phyloP scores from a whole-genome alignment of 2,888 invertebrate genomes.

The Trissolcus brochymenae region DNA sequence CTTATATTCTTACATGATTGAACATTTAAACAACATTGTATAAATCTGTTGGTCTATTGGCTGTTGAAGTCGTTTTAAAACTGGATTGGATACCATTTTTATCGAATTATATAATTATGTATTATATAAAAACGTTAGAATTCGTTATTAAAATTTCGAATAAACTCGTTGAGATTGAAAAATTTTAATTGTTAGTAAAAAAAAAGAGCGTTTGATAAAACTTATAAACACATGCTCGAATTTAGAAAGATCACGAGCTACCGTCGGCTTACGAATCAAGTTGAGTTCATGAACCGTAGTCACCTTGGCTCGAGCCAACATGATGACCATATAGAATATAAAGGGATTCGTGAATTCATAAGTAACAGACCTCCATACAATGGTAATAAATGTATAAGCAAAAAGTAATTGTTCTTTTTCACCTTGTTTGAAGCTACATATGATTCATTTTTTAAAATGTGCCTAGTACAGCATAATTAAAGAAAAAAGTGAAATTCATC shows the following conservation, averaged over 20 bases:
- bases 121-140: no score
- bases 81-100: no score
- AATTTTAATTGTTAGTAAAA: not conserved
- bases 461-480: no score
- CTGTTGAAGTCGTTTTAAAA: no score
- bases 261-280: conserved; percentile 31
- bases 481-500: no score
- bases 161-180: no score
- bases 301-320: conserved; percentile 49
- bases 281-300: conserved; percentile 41
- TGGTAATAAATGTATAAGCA: conserved; percentile 16
- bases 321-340: conserved; percentile 39
- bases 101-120: no score
- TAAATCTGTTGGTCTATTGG: no score
- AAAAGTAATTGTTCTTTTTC: conserved; percentile 16
- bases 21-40: no score
- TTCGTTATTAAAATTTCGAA: no score
- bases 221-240: conserved; percentile 5
- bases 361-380: conserved; percentile 25
- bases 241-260: conserved; percentile 29
- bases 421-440: not conserved
- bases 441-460: no score
- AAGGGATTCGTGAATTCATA: conserved; percentile 35
- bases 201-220: conserved; percentile 3
- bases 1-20: no score